Evolutionary conservation across 2,888 invertebrate species (phyloP).

Genomic region (Heliconius charithonia): DNA sequence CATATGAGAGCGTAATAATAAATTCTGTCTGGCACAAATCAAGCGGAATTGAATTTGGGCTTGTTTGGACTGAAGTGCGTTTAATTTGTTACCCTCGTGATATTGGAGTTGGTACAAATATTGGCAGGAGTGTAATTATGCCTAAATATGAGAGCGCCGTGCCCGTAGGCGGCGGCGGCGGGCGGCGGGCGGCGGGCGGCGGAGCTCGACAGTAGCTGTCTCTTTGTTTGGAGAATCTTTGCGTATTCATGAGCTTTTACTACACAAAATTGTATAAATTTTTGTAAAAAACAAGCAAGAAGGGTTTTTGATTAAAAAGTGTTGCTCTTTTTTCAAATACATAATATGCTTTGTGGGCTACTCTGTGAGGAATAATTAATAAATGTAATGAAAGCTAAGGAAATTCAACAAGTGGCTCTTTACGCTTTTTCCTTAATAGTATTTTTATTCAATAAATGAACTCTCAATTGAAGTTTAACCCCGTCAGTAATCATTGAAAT

Average conservation of each 20-base stretch:
- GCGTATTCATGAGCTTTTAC: conserved; percentile 45
- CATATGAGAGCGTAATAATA: conserved; percentile 28
- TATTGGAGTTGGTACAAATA: conserved; percentile 44
- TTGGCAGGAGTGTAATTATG: conserved; percentile 42
- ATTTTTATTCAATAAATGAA: not conserved
- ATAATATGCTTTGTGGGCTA: not conserved
- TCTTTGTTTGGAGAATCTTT: conserved; percentile 37
- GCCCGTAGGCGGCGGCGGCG: conserved; percentile 27
- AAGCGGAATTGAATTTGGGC: conserved; percentile 52
- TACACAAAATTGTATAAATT: conserved; percentile 40
- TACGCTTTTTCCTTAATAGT: not conserved
- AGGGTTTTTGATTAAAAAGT: conserved; percentile 22
- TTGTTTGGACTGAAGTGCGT: conserved; percentile 53
- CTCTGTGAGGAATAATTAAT: not conserved
- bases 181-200: not conserved
- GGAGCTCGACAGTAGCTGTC: conserved; percentile 35
- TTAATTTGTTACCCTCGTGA: conserved; percentile 52
- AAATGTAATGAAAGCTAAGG: conserved; percentile 6
- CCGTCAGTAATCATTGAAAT: not conserved
- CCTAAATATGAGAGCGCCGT: conserved; percentile 42
- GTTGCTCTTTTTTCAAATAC: conserved; percentile 17
- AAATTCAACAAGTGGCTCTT: not conserved
- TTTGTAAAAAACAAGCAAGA: conserved; percentile 29
- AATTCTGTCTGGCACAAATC: conserved; percentile 48
- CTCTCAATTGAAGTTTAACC: not conserved